Base-by-base conservation (phyloP, 2,888 invertebrate genomes). In the Drosophila aldrichi region DNA sequence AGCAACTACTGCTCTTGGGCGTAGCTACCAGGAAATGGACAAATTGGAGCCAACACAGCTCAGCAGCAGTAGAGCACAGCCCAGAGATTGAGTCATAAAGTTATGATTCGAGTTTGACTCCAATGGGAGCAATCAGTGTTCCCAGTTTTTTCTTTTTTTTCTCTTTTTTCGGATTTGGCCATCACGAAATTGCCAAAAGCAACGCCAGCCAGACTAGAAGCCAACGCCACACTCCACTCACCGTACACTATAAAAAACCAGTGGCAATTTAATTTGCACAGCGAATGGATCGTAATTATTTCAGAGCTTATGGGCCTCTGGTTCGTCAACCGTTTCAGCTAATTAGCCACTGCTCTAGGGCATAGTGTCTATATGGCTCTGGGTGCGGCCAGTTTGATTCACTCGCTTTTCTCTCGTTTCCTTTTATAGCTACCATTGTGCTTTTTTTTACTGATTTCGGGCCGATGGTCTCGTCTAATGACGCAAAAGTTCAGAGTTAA, bases 231-330 rank as follows among this genome's bases (percentile, higher is more conserved):
- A 44, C 36, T 48, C 20, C 54, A 16, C 41, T 34, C 7, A 12
- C 29, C 3, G 10, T 9, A 16, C 41, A 46, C 34, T 38, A 54
- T 25, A 22, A 55, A 88, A 83, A 77, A 72, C 77, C 88, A 83
- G 83, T 85, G 80, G 82, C 84, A 84, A 83, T 87, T 78, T 68
- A 81, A 81, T 74, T 81, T 70, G 70, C 76, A 58, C 79, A 75
- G 63, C 66, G 71, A 79, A 75, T 75, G 76, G 49, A 43, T 69
- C 68, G 66, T 61, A 75, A 75, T 79, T 78, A 78, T 75, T 77
- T 52, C 20, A 51, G 54, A 60, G 61, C 65, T 58, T 60, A 48
- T 46, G 61, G 68, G 46, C 29, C 46, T 73, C 40, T 32, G 59
- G 34, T 69, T 58, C 52, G 60, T 66, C 67, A 70, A 82, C 71